These are phyloP conservation scores for Pithecia hirsuta DNA, from an alignment of 2,797 vertebrate genomes.

Conservation along the genomic window DNA sequence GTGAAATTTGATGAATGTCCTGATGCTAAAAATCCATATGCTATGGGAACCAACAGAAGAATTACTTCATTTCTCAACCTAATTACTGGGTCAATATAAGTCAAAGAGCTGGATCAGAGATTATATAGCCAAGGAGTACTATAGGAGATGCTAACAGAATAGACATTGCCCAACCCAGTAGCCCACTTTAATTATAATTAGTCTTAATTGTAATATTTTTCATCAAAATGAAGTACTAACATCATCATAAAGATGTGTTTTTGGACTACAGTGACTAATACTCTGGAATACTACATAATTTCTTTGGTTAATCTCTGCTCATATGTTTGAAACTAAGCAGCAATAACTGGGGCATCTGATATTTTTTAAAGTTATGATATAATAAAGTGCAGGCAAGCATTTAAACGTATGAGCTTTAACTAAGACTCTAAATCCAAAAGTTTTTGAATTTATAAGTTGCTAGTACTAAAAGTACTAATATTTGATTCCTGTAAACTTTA, in stretches of 20 bases:
- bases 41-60: neutral
- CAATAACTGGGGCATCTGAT: neutral
- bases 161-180: neutral
- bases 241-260: neutral
- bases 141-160: neutral
- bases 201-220: no score
- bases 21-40: neutral
- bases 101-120: neutral
- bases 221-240: neutral
- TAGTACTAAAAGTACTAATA: neutral
- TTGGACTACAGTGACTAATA: neutral
- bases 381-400: neutral
- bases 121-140: neutral
- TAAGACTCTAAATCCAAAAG: neutral
- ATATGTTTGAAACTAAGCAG: neutral
- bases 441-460: neutral
- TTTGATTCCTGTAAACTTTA: neutral
- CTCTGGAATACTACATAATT: neutral
- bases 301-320: neutral
- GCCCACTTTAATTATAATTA: neutral
- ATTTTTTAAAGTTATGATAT: neutral
- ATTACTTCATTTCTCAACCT: neutral
- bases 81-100: neutral
- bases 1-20: neutral
- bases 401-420: neutral